Evolutionary conservation across 2,888 invertebrate genomes (phyloP), one percentile per base, ranked within the genome.

Genomic region (Cremastobaeus sp.): DNA sequence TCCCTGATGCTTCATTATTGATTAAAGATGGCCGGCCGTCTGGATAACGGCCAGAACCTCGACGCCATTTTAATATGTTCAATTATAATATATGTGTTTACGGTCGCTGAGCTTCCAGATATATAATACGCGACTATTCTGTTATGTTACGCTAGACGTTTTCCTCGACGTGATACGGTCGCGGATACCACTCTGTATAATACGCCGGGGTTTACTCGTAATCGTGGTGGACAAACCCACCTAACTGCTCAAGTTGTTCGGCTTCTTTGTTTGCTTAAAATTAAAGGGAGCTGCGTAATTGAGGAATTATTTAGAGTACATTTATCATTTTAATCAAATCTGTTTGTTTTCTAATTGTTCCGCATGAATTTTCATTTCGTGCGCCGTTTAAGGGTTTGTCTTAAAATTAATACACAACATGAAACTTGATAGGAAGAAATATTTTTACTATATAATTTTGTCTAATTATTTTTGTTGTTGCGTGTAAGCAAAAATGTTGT

Each of bases 1-100:
- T 87, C 87, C 86, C 87, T 86, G 85, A 86, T 86, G 86, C 83
- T 86, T 85, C 86, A 86, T 87, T 87, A 87, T 87, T 87, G 87
- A 87, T 87, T 87, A 86, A 87, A 87, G 87, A 87, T 87, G 86
- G 87, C 85, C 85, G 86, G 81, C 78, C 79, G 77, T 77, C 66
- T 78, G 74, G 77, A 76, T 72, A 66, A 68, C 66, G 55, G 66
- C 52, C 55, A 57, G 62, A 55, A 59, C 55, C 79, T 80, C 78
- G 83, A 82, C 85, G 85, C 86, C 86, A 87, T 86, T 87, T 87
- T 86, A 87, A 87, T 87, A 86, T 86, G 87, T 86, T 84, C 86
- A 86, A 87, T 86, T 86, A 86, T 86, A 86, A 87, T 68, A 62
- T 73, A 68, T 85, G 84, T 85, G 82, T 85, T 83, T 82, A 78